Conservation (phyloP, 2,113 vertebrate genomes). For the Pedionomus torquatus region DNA sequence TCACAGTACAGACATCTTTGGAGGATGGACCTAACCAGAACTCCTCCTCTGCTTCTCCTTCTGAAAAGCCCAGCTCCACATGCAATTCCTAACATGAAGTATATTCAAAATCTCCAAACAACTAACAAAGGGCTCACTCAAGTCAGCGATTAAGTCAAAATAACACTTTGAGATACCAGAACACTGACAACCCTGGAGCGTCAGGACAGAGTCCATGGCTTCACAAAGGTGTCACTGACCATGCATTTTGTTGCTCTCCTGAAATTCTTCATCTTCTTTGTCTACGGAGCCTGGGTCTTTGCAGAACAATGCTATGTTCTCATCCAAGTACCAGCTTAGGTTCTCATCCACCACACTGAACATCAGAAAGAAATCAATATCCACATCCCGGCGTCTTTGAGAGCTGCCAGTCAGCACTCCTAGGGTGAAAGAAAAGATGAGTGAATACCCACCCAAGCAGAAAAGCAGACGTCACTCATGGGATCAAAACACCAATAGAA, state of each 20-base stretch:
- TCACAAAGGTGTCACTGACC: constrained; percentile 56
- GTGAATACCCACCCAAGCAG: not conserved
- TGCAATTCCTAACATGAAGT: not conserved
- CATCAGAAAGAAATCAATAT: constrained; percentile 78
- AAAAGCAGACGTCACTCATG: not conserved
- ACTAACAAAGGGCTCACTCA: not conserved
- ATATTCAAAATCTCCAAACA: not conserved
- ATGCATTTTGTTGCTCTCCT: constrained; percentile 80
- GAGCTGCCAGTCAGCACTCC: constrained; percentile 69
- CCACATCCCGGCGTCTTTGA: constrained; percentile 70
- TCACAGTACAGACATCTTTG: not conserved
- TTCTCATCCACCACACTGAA: constrained; percentile 82
- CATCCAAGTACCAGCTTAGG: constrained; percentile 78
- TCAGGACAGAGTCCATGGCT: not conserved
- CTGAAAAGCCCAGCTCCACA: not conserved
- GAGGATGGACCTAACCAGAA: not conserved
- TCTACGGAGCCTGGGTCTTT: constrained; percentile 70
- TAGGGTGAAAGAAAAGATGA: not conserved
- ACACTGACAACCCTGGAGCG: not conserved
- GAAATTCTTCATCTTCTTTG: constrained; percentile 75
- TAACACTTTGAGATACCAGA: not conserved
- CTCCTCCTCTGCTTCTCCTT: not conserved
- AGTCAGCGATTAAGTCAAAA: not conserved
- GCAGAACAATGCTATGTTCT: constrained; percentile 76
- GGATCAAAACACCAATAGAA: not conserved